Base-by-base conservation (phyloP, 2,113 vertebrate genomes). In the Maccullochella peelii region DNA sequence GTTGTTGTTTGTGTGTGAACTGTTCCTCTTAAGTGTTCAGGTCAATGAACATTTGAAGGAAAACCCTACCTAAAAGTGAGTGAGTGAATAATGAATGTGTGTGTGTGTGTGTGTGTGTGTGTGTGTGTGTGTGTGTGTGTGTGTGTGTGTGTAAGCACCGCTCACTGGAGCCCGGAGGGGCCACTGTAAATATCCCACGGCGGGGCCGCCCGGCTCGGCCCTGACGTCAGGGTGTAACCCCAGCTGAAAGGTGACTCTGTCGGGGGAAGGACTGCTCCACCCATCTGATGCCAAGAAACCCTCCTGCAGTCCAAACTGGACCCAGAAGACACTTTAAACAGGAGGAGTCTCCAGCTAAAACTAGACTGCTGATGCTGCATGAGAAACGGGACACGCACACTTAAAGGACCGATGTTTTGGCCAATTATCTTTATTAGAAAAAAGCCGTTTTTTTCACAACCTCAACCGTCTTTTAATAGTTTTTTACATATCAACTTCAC, bases 111-210 rank as follows among this genome's bases (percentile, higher is more conserved):
- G 69, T 42, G 66, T 18, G 76, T 62, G 79, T 79, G 62, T 90
- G 84, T 79, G 82, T 73, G 75, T 69, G 66, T 90, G 84, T 79
- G 82, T 73, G 75, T 69, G 66, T 90, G 81, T 77, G 79, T 88
- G 88, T 88, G 69, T 42, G 66, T 18, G 76, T 62, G 79, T 79
- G 62, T 90, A 54, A 86, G 54, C 79, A 86, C 44, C 2, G 40
- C 71, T 86, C 58, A 67, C 71, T 21, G 8, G 38, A 70, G 58
- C 67, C 61, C 2, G 15, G 0, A 8, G 30, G n/a, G 80, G 23
- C 75, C 8, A 20, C 30, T 11, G 11, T 59, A 10, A 80, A 61
- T 54, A 73, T 73, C 49, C 65, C 0, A 7, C 67, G 27, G 44
- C 18, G 20, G 25, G 1, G 16, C 20, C 5, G 15, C 14, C 15